phyloP scores from a whole-genome alignment of 2,888 invertebrate genomes.

The Agrochola lota region DNA sequence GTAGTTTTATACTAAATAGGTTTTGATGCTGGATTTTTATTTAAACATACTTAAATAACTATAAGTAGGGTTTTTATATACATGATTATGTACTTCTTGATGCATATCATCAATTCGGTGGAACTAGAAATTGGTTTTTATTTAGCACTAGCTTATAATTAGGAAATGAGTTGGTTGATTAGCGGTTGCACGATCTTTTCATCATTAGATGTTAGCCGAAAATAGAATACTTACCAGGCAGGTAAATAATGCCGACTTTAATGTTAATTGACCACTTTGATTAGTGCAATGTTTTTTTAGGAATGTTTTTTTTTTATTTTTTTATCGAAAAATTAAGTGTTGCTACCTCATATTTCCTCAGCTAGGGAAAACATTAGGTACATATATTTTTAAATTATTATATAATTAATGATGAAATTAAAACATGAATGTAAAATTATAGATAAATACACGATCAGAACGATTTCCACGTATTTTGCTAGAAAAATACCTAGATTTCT shows the following conservation, averaged over 20 bases:
- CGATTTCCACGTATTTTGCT: background rate
- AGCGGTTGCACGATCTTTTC: background rate
- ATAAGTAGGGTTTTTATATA: background rate
- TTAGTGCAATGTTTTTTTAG: too few species aligned
- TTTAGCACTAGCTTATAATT: background rate
- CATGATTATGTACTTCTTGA: background rate
- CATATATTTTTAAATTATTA: too few species aligned
- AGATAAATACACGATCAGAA: too few species aligned
- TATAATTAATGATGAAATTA: background rate
- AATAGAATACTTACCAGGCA: background rate
- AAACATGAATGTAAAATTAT: background rate
- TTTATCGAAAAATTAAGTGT: too few species aligned
- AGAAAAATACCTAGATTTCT: background rate
- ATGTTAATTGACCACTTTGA: background rate
- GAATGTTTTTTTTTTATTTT: too few species aligned
- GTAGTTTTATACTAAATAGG: slow-evolving; percentile 56
- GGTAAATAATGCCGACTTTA: background rate
- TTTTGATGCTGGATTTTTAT: slow-evolving; percentile 33
- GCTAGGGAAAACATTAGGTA: background rate
- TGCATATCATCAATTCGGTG: background rate
- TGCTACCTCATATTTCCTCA: background rate
- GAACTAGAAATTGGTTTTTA: background rate
- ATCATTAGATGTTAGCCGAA: background rate
- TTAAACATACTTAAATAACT: background rate
- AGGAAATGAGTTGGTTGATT: background rate